Base-by-base conservation (phyloP, 2,797 vertebrate species). In the Rhinichthys osculus region DNA sequence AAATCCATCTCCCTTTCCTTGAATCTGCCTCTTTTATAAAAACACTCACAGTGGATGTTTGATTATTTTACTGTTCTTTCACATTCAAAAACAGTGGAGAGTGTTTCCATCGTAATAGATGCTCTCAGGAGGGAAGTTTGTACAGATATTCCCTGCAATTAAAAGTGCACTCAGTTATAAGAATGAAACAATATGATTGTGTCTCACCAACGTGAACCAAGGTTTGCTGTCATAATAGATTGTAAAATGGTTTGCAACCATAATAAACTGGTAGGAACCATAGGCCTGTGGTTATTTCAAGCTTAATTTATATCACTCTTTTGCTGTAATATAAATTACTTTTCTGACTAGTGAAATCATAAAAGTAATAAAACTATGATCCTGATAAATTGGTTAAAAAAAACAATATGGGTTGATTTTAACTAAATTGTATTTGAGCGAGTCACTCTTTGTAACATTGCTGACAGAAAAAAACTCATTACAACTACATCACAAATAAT, bases 401-500 rank as follows among this genome's bases (percentile, higher is more conserved):
- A 9, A 4, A 73, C 6, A 4, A 16, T 0, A 42, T 42, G 11
- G 5, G 11, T 72, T 8, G 3, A 42, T n/a, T 59, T 70, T 7
- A 40, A 21, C 33, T 35, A 7, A 19, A 11, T 40, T 40, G 21
- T 23, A 42, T 11, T n/a, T 33, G 7, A 14, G 14, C 7, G 0
- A 66, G 5, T 79, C n/a, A 66, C 5, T 47, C 40, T 40, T 21
- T 72, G n/a, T 82, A 19, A 82, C 42, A 47, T 9, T 33, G 10
- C 44, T 70, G 52, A 42, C 16, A 30, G 35, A 42, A 40, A 35
- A 33, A 27, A 64, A 6, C 4, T 59, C 4, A 59, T 8, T 44
- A 57, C 16, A 78, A 78, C 13, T 66, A 30, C 54, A 54, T 82
- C 40, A 38, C 81, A 74, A 82, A 82, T 82, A 73, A 73, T 64